Evolutionary conservation across 2,113 vertebrate genomes (phyloP), one percentile per base, ranked within the genome.

Genomic region (Atherinomorus stipes): DNA sequence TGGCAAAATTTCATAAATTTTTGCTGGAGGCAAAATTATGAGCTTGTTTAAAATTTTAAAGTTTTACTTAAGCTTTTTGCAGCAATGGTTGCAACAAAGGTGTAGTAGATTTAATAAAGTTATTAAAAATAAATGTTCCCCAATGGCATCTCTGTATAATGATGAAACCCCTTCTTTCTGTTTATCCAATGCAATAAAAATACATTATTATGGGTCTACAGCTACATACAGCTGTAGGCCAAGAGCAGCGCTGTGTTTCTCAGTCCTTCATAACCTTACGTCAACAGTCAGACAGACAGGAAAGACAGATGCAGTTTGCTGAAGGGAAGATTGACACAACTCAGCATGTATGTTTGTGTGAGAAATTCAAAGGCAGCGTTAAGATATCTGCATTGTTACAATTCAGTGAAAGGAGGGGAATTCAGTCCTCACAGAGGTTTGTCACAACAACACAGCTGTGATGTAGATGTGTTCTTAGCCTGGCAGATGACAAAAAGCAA

Each of bases 391-490:
- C 49, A 58, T 77, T 82, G 72, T 82, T 65, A 63, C 80, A 80
- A 72, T 78, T 45, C 37, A 53, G n/a, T 63, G 49, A 76, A 65
- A 64, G 54, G 26, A 42, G 56, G 25, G 1, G 47, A 73, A 54
- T 79, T 76, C 37, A 69, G 53, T 40, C 40, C 57, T 72, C 23
- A 8, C 38, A 62, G 26, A 42, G 54, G 88, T 90, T n/a, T 88
- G 82, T 80, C 84, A 87, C 19, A 78, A 87, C 86, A 88, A 87
- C 89, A 37, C 56, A 72, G 75, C 81, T 37, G 57, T 80, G 75
- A 78, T 71, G 84, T 81, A 77, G 71, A 71, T 74, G 71, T 42
- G 68, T 59, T 81, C 31, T 10, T 18, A 54, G 56, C 26, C 76
- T 72, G 60, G 47, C 23, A 51, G 47, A 58, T 16, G 28, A 74